Evolutionary conservation across 64 coral and sea anemone genomes (phyloP).

Genomic region (Pachyseris speciosa): DNA sequence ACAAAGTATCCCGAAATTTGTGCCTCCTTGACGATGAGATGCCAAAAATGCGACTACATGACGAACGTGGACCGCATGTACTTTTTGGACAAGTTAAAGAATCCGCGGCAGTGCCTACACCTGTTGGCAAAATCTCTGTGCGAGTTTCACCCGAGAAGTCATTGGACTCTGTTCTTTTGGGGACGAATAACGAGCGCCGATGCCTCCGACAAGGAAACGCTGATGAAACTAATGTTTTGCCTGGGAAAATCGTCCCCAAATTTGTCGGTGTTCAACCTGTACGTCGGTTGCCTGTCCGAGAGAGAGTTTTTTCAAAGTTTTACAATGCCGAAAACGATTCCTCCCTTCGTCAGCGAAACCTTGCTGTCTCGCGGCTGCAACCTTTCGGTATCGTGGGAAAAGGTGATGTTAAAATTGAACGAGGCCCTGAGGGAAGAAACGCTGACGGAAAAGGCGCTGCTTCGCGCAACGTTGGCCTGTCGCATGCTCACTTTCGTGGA

Average conservation of each 20-base stretch:
- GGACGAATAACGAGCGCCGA: neutral
- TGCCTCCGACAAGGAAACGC: neutral
- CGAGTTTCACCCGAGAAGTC: neutral
- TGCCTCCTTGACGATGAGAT: neutral
- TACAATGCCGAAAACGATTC: neutral
- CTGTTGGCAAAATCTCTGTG: neutral
- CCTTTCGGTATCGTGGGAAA: neutral
- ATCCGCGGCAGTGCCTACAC: neutral
- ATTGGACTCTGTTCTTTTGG: rapidly evolving
- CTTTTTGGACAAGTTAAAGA: neutral
- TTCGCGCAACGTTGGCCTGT: neutral
- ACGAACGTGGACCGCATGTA: neutral
- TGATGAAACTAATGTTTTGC: neutral
- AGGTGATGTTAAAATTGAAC: neutral
- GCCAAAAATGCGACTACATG: neutral
- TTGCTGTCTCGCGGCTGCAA: neutral
- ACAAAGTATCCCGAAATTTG: neutral
- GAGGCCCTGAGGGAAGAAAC: neutral
- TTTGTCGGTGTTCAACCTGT: neutral
- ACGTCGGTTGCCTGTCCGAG: neutral
- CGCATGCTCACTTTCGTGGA: neutral
- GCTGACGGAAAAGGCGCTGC: neutral
- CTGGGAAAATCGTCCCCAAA: neutral
- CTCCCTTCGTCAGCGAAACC: neutral
- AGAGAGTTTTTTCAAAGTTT: neutral